phyloP scores from a whole-genome alignment of 1,140 invertebrate species.

The Drosophila orena region DNA sequence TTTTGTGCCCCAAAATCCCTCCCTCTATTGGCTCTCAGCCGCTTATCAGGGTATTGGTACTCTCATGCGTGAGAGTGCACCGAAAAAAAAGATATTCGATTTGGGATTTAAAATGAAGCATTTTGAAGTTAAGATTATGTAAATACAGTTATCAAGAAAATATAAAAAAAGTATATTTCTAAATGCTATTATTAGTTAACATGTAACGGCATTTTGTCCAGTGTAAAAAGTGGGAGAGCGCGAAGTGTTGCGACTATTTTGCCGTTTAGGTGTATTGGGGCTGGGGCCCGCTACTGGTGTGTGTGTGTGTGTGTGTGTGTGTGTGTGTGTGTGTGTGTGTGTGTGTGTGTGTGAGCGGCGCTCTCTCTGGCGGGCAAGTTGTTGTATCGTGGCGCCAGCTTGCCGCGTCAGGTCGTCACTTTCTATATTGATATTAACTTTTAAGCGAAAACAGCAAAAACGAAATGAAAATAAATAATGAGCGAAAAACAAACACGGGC shows the following conservation, averaged over 20 bases:
- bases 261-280: slow-evolving; percentile 21
- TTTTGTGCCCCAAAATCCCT: slow-evolving; percentile 25
- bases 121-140: too few species aligned
- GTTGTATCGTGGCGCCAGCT: slow-evolving; percentile 68
- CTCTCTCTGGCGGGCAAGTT: slow-evolving; percentile 40
- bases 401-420: slow-evolving; percentile 82
- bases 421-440: slow-evolving; percentile 84
- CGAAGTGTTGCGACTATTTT: slow-evolving; percentile 22
- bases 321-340: slow-evolving; percentile 28
- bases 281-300: slow-evolving; percentile 1
- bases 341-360: slow-evolving; percentile 21
- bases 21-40: background rate
- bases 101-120: too few species aligned
- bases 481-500: slow-evolving; percentile 80
- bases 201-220: background rate
- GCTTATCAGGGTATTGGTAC: slow-evolving; percentile 1
- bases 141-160: too few species aligned
- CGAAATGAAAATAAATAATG: slow-evolving; percentile 82
- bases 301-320: slow-evolving; percentile 26
- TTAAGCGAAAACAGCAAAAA: slow-evolving; percentile 83
- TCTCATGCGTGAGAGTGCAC: background rate
- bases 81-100: background rate
- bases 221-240: background rate
- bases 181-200: too few species aligned
- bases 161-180: too few species aligned